These are phyloP conservation scores for Oryctolagus cuniculus DNA, from an alignment of 2,113 vertebrate genomes.

Conservation along the genomic window mOryCun1.1 NC_091449.1:24170501-24171000, in stretches of 20 bases:
- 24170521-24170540: neutral
- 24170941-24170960: neutral
- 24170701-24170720: neutral
- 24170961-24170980: neutral
- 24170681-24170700: no score
- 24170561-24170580: neutral
- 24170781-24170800: neutral
- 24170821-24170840: conserved; percentile 16
- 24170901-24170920: neutral
- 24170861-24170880: conserved; percentile 14
- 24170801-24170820: neutral
- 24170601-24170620: neutral
- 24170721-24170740: neutral
- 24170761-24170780: neutral
- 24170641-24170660: neutral
- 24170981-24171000: neutral
- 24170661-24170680: neutral
- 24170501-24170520: neutral
- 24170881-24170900: neutral
- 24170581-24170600: neutral
- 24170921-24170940: neutral
- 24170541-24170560: neutral
- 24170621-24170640: neutral
- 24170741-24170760: neutral
- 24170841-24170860: conserved; percentile 33